Conservation (phyloP, 2,113 vertebrate species). For the Empidonax traillii region DNA sequence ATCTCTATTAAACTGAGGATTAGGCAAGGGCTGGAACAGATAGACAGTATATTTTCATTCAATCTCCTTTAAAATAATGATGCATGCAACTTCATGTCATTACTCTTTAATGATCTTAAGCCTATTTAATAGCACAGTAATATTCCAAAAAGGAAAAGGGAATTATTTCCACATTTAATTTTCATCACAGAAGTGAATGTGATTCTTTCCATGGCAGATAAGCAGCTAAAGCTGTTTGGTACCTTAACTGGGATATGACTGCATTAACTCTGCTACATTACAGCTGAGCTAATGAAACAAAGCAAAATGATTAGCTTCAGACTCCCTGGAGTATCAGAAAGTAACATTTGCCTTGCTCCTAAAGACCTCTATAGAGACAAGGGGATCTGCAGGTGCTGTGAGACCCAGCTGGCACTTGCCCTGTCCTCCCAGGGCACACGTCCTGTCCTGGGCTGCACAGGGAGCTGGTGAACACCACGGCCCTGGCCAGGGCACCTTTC, state of each 20-base stretch:
- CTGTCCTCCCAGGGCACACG: accelerated
- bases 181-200: constrained; percentile 67
- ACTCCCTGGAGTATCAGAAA: constrained; percentile 24
- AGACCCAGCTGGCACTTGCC: accelerated
- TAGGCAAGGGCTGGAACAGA: constrained; percentile 60
- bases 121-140: constrained; percentile 78
- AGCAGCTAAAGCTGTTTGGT: constrained; percentile 59
- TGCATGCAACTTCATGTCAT: constrained; percentile 74
- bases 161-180: constrained; percentile 79
- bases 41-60: constrained; percentile 69
- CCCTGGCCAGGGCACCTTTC: neutral
- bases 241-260: constrained; percentile 53
- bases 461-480: neutral
- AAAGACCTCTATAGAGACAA: neutral
- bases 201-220: constrained; percentile 39
- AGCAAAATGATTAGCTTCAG: constrained; percentile 56
- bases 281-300: constrained; percentile 74
- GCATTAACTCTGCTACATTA: constrained; percentile 75
- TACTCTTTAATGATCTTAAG: constrained; percentile 76
- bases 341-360: neutral
- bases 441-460: neutral
- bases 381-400: neutral
- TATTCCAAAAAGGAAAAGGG: constrained; percentile 72
- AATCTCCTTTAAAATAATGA: constrained; percentile 77
- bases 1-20: constrained; percentile 61